Conservation (phyloP, 2,797 vertebrate species). For the Acestrorhynchus altus region DNA sequence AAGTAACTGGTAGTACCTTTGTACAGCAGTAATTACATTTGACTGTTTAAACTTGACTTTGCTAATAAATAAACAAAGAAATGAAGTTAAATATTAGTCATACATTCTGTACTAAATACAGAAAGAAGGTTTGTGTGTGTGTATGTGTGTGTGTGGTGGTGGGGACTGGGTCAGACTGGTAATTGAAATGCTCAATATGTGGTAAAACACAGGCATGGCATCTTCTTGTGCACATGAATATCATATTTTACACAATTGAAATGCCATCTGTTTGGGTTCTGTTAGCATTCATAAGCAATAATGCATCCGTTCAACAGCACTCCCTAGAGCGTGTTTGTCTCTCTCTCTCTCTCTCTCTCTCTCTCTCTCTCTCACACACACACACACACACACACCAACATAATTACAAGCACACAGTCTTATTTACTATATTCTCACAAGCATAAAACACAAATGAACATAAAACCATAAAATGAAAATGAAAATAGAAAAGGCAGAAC, state of each 20-base stretch:
- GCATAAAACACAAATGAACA: conserved; percentile 15
- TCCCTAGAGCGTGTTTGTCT: conserved; percentile 36
- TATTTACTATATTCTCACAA: not conserved
- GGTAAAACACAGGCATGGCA: conserved; percentile 76
- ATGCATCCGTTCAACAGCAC: conserved; percentile 53
- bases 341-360: not conserved
- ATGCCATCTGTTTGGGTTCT: conserved; percentile 79
- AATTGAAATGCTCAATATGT: conserved; percentile 59
- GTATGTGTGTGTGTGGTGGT: conserved; percentile 26
- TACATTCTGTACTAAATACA: not conserved
- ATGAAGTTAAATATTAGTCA: not conserved
- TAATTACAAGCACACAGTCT: too few relatives aligned
- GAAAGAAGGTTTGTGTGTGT: conserved; percentile 40
- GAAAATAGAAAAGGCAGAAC: not conserved
- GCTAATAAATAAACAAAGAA: not conserved
- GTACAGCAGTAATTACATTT: too few relatives aligned
- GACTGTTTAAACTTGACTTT: too few relatives aligned
- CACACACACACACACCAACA: not conserved
- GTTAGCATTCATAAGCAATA: conserved; percentile 64
- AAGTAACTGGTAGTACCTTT: too few relatives aligned
- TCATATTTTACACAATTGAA: conserved; percentile 85
- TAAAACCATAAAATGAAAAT: conserved; percentile 18
- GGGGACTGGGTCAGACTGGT: conserved; percentile 55
- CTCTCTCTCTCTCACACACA: conserved; percentile 55
- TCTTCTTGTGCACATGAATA: conserved; percentile 81